Evolutionary conservation across 2,888 invertebrate species (phyloP), one percentile per base, ranked within the genome.

Genomic region (Stenoptilia bipunctidactyla): DNA sequence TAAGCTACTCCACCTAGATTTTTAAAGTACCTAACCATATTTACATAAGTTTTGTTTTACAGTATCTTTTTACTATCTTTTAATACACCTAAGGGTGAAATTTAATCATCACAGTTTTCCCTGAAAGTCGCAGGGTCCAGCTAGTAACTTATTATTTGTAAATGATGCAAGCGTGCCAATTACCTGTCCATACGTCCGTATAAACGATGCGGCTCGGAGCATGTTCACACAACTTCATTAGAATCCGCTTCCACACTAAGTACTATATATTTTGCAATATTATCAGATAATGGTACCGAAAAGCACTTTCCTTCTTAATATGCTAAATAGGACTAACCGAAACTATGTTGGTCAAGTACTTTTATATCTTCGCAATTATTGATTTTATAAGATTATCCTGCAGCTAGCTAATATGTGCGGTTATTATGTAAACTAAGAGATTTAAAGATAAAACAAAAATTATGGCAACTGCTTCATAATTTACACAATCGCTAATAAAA

Each of bases 161-260:
- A n/a, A n/a, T n/a, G n/a, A n/a, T n/a, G n/a, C n/a, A n/a, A n/a
- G n/a, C n/a, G n/a, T n/a, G n/a, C n/a, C n/a, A n/a, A 45, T 45
- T 67, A 74, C 79, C 75, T 75, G 77, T 42, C 72, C 65, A 53
- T 75, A 77, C 45, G 62, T 66, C 61, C 75, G 67, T 56, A 79
- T 66, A 52, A 80, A 77, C 43, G 82, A 79, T 42, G 82, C 70
- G 27, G 75, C 80, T 42, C 82, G 80, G 50, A 77, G 61, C 82
- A 83, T 83, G 53, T 60, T 48, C 51, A 45, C 40, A 39, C 44
- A 30, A n/a, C 4, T 8, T 10, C 30, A 30, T 20, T 20, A 20
- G 20, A 20, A 20, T 20, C 20, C 47, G 48, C 48, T 44, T 45
- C 43, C 42, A 15, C 15, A 42, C 40, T 40, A 37, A 33, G 8